Evolutionary conservation across 2,888 invertebrate species (phyloP), one percentile per base, ranked within the genome.

Genomic region (Idaea straminata): DNA sequence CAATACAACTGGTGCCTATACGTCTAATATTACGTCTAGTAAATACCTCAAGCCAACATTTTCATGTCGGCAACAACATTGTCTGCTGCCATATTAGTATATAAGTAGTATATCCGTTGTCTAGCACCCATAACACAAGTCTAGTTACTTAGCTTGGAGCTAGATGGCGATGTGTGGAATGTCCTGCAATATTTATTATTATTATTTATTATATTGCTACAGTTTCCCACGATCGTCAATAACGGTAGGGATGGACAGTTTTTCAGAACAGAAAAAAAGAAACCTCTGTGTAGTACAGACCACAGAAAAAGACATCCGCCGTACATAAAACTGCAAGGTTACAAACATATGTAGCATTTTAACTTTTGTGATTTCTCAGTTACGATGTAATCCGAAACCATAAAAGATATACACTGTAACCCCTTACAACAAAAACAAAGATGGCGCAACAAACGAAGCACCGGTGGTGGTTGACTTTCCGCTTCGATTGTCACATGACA

Each of bases 401-500:
- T 70, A 69, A 74, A 76, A 73, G 75, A 73, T 76, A 73, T 76
- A 74, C 74, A 77, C 76, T 74, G 73, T 78, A 73, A 79, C 81
- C 85, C 84, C 79, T 77, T 25, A 25, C 25, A 25, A 25, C 25
- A 79, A 85, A 86, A 87, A 86, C 82, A 84, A 88, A 87, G 80
- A 89, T 90, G 89, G 87, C 87, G 87, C 74, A 70, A 71, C 69
- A 67, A 75, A 77, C 74, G 77, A 79, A 80, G 80, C 81, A 77
- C 78, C 82, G 83, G 86, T 34, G 59, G 59, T 59, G 59, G 59
- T 59, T 83, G 81, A 78, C 79, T 87, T 84, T 76, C 84, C 84
- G 88, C 83, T 85, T 84, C 81, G 87, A 72, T 84, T 77, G 84
- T 81, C 84, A 84, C 83, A 83, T 84, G 82, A 84, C 83, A 80